Evolutionary conservation across 1,140 invertebrate species (phyloP).

Genomic region (Branchinecta lindahli): DNA sequence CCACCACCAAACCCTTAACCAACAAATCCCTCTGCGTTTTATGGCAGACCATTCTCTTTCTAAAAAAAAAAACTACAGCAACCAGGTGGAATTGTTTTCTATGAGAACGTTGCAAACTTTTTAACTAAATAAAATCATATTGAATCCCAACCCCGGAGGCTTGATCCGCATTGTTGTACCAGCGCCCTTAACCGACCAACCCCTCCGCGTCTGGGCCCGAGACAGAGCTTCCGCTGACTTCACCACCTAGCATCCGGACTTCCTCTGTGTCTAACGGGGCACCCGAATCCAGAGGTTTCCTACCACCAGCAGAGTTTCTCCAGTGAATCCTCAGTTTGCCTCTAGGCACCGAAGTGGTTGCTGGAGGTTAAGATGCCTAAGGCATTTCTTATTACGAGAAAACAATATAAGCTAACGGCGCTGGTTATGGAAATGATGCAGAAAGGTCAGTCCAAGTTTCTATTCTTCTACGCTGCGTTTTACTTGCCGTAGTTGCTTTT

Average conservation of each 20-base stretch:
- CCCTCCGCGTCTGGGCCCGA: neutral
- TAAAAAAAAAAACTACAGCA: too few species aligned
- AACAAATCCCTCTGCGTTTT: too few species aligned
- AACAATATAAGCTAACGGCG: neutral
- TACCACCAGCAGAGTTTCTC: slow-evolving; percentile 7
- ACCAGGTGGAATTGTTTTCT: too few species aligned
- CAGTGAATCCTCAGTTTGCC: neutral
- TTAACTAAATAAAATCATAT: too few species aligned
- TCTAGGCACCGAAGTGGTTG: slow-evolving; percentile 3
- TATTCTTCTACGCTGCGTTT: too few species aligned
- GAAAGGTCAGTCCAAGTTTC: neutral
- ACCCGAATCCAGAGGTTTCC: neutral
- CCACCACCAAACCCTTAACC: too few species aligned
- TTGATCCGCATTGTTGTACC: too few species aligned
- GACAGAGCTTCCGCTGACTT: neutral
- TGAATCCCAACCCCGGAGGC: too few species aligned
- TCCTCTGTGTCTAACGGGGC: slow-evolving; percentile 1
- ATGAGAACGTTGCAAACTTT: too few species aligned
- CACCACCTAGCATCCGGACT: slow-evolving; percentile 5
- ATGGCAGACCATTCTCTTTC: too few species aligned
- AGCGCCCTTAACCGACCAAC: too few species aligned
- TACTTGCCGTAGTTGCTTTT: too few species aligned
- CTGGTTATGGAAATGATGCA: neutral
- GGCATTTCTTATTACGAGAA: neutral
- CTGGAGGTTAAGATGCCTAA: neutral